Percentiles rank a stretch among this genome's conserved stretches.
Evolutionary conservation across 2,888 invertebrate species (phyloP).

Genomic region (Torymus texanus): DNA sequence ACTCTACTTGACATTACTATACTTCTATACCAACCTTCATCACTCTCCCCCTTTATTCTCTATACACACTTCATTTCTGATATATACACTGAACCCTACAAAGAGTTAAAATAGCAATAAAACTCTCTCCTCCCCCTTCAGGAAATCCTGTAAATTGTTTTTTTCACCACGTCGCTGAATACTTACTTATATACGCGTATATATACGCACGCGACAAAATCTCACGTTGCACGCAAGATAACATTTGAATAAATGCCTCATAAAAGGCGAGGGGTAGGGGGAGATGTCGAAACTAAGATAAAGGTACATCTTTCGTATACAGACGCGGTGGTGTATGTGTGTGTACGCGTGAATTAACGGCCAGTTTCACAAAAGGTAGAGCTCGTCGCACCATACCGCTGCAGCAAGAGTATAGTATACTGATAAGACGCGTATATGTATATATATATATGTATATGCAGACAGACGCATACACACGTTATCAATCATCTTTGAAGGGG

Average conservation of each 20-base stretch:
- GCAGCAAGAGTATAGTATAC: too few relatives aligned
- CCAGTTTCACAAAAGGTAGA: too few relatives aligned
- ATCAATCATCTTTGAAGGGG: conserved; percentile 39
- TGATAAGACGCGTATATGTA: too few relatives aligned
- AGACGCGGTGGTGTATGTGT: too few relatives aligned
- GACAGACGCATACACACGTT: not conserved
- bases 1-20: too few relatives aligned
- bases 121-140: conserved; percentile 8
- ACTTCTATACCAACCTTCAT: too few relatives aligned
- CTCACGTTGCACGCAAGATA: conserved; percentile 13
- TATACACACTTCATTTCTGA: too few relatives aligned
- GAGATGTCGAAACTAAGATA: conserved; percentile 52
- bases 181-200: too few relatives aligned
- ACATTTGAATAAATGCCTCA: conserved; percentile 48
- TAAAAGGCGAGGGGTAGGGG: conserved; percentile 13
- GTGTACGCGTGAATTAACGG: conserved; percentile 47
- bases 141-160: conserved; percentile 56
- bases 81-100: too few relatives aligned
- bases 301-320: not conserved
- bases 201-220: conserved; percentile 30
- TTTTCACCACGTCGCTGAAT: conserved; percentile 15
- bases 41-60: too few relatives aligned
- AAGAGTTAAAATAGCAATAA: not conserved
- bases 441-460: too few relatives aligned
- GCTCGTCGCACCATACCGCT: too few relatives aligned